These are phyloP conservation scores for Pteruthius melanotis DNA, from an alignment of 2,113 vertebrate genomes.

Conservation along the genomic window DNA sequence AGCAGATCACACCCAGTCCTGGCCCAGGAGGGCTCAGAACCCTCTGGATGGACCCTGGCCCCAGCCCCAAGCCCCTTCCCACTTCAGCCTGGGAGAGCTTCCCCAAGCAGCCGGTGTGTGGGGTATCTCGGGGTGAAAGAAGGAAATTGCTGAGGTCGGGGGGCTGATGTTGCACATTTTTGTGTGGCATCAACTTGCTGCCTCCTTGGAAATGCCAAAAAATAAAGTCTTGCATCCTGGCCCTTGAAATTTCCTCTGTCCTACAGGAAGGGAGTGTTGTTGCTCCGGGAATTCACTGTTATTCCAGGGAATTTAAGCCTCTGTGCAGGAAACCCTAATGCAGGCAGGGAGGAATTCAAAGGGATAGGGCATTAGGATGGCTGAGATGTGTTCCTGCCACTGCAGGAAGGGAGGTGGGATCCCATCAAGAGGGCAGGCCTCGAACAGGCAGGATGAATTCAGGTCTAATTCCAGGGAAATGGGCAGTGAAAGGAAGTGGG, in stretches of 20 bases:
- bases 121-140: not conserved
- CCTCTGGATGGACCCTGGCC: not conserved
- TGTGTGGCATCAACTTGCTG: not conserved
- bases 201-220: not conserved
- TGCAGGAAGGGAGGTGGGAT: not conserved
- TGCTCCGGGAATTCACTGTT: constrained; percentile 4
- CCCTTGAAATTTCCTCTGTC: not conserved
- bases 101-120: not conserved
- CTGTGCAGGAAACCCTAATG: not conserved
- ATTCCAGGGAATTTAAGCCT: not conserved
- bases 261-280: not conserved
- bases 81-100: not conserved
- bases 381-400: not conserved
- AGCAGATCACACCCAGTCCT: not conserved
- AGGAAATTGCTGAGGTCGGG: constrained; percentile 1
- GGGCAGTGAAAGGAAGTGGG: not conserved
- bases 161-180: constrained; percentile 39
- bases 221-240: not conserved
- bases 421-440: not conserved
- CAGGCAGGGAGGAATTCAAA: constrained; percentile 1
- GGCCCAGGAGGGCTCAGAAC: not conserved
- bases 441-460: not conserved
- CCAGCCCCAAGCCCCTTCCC: not conserved
- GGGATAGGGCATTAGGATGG: not conserved
- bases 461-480: not conserved